phyloP scores from a whole-genome alignment of 23 tunicate genomes.

The Trididemnum clinides region DNA sequence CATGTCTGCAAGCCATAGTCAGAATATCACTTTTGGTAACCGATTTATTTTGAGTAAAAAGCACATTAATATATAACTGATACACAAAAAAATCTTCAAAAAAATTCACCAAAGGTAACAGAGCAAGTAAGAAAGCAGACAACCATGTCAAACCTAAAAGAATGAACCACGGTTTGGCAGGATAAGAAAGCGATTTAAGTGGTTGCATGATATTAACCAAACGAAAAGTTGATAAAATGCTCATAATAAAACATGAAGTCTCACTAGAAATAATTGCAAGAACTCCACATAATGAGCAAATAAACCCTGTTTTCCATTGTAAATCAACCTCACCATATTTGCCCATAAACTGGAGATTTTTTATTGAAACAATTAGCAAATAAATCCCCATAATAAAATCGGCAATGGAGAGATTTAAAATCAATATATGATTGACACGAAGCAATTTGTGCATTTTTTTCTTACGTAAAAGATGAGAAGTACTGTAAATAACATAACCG shows the following conservation, averaged over 20 bases:
- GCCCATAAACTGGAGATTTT: conserved; percentile 32
- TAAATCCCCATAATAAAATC: conserved; percentile 76
- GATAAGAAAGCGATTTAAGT: background rate
- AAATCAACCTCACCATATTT: conserved; percentile 45
- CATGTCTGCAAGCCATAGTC: background rate
- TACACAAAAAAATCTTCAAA: background rate
- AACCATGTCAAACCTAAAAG: background rate
- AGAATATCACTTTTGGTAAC: background rate
- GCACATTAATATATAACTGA: background rate
- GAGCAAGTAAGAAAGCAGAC: background rate
- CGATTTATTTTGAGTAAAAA: background rate
- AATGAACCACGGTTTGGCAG: background rate
- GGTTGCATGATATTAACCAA: background rate
- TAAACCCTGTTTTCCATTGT: conserved; percentile 47
- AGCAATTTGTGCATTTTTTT: background rate
- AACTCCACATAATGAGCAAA: conserved; percentile 45
- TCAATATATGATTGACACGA: conserved; percentile 37
- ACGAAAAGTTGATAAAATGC: background rate
- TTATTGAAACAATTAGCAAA: conserved; percentile 46
- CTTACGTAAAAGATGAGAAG: background rate
- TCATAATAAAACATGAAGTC: conserved; percentile 55
- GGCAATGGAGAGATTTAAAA: conserved; percentile 69
- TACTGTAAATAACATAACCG: conserved; percentile 32
- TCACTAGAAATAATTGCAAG: conserved; percentile 57
- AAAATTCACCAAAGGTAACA: background rate